Evolutionary conservation across 2,797 vertebrate genomes (phyloP).

Genomic region (Mus caroli): DNA sequence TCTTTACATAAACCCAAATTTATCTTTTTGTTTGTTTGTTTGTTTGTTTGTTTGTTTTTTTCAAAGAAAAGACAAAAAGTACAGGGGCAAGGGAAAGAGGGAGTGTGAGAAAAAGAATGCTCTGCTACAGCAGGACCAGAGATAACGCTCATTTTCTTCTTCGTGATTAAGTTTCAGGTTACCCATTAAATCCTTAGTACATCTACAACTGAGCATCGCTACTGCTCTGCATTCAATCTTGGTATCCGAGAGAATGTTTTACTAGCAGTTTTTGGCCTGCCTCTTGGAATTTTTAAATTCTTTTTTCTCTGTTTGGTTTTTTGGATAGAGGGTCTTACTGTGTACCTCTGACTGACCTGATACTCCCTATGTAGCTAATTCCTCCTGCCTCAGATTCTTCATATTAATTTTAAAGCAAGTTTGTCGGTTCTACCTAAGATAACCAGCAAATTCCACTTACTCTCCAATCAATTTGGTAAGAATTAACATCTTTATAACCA

Average conservation of each 20-base stretch:
- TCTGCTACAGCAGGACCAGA: neutral
- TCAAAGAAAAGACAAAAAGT: neutral
- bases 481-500: constrained; percentile 35
- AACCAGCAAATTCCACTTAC: neutral
- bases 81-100: neutral
- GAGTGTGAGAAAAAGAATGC: neutral
- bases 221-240: constrained; percentile 40
- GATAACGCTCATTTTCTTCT: neutral
- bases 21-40: neutral
- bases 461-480: neutral
- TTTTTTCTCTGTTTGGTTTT: neutral
- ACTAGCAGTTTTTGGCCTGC: constrained; percentile 35
- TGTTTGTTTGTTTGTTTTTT: neutral
- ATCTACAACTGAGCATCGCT: neutral
- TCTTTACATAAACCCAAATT: constrained; percentile 24
- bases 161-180: neutral
- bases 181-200: neutral
- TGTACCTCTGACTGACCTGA: neutral
- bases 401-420: constrained; percentile 35
- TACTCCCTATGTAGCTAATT: neutral
- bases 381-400: neutral
- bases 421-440: constrained; percentile 10
- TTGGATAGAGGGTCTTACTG: neutral
- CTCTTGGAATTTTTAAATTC: neutral
- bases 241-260: neutral